These are phyloP conservation scores for Ibidorhyncha struthersii DNA, from an alignment of 2,113 vertebrate species.

Conservation along the genomic window DNA sequence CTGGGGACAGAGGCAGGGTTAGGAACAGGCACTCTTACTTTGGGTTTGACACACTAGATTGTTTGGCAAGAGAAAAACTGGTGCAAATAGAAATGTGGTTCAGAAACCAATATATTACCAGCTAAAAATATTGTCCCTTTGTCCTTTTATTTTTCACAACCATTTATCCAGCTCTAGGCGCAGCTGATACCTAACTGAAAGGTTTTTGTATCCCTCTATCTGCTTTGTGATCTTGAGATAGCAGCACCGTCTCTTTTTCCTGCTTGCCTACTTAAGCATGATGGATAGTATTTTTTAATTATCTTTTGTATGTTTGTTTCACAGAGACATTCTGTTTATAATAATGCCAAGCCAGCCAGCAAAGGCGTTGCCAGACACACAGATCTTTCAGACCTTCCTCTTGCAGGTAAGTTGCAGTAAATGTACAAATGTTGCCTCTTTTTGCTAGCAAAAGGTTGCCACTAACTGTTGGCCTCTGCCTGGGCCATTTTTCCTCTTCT, in stretches of 20 bases:
- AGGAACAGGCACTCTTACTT: background rate
- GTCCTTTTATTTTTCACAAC: background rate
- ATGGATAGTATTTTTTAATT: background rate
- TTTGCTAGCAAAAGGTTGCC: background rate
- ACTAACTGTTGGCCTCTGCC: background rate
- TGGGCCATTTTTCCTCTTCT: background rate
- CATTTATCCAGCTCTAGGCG: background rate
- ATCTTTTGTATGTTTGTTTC: background rate
- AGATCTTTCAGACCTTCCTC: conserved; percentile 76
- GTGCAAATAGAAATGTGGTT: background rate
- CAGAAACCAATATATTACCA: background rate
- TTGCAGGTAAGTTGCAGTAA: conserved; percentile 68
- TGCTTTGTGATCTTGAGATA: background rate
- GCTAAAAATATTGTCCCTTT: background rate
- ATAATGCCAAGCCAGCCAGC: conserved; percentile 51
- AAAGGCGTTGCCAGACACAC: conserved; percentile 57
- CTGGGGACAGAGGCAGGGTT: background rate
- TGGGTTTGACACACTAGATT: background rate
- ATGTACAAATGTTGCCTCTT: background rate
- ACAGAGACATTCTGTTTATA: conserved; percentile 77
- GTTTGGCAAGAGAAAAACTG: background rate
- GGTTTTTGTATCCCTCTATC: background rate
- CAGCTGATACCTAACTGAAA: background rate
- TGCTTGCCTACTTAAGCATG: background rate
- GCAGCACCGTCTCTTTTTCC: background rate